phyloP scores from a whole-genome alignment of 2,888 invertebrate species.

The Eupithecia abbreviata region DNA sequence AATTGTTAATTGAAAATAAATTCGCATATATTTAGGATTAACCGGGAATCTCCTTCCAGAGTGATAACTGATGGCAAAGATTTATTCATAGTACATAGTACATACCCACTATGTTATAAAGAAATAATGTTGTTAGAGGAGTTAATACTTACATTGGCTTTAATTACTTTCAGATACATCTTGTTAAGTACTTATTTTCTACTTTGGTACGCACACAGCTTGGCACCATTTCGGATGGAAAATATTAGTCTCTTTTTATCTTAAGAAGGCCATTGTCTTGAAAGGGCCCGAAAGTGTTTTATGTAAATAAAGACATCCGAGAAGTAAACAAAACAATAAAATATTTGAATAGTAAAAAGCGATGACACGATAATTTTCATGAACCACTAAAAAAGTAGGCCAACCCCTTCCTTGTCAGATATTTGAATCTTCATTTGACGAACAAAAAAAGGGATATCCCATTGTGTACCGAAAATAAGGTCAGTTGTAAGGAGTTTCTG shows the following conservation, averaged over 20 bases:
- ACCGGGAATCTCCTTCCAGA: neutral
- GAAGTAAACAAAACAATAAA: slow-evolving; percentile 58
- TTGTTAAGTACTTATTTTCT: neutral
- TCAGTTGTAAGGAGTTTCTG: slow-evolving; percentile 72
- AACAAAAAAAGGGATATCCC: slow-evolving; percentile 71
- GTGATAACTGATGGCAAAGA: neutral
- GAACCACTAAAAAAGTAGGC: slow-evolving; percentile 63
- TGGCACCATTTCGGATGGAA: neutral
- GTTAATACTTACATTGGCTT: neutral
- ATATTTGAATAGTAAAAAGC: slow-evolving; percentile 64
- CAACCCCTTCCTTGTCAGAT: slow-evolving; percentile 78
- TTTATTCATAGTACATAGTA: neutral
- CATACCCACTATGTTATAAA: neutral
- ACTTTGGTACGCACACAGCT: neutral
- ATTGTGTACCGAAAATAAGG: slow-evolving; percentile 73
- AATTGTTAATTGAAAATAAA: slow-evolving; percentile 51
- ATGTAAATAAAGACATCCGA: slow-evolving; percentile 56
- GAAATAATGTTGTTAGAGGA: too few species aligned
- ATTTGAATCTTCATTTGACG: slow-evolving; percentile 70
- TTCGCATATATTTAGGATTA: slow-evolving; percentile 14
- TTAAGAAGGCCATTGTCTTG: slow-evolving; percentile 25
- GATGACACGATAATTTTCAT: slow-evolving; percentile 73
- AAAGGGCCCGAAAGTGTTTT: slow-evolving; percentile 48
- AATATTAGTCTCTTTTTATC: neutral
- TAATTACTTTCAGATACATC: neutral